Conservation (phyloP, 2,113 vertebrate species). For the Camelus dromedarius region DNA sequence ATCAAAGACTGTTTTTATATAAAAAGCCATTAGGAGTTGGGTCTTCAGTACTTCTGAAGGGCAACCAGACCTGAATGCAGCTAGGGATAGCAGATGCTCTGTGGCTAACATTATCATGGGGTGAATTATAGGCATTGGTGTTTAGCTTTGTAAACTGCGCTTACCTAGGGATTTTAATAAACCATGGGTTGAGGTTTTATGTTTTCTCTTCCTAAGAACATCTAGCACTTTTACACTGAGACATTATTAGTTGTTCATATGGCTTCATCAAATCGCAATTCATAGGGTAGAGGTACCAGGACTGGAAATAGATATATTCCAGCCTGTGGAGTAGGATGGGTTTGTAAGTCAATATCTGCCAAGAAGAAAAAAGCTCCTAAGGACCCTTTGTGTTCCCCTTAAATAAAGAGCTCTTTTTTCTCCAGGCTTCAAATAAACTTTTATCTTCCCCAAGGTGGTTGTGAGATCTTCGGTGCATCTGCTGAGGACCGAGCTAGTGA, state of each 20-base stretch:
- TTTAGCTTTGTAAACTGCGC: slow-evolving; percentile 68
- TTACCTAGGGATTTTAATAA: slow-evolving; percentile 79
- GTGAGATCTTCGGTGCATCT: slow-evolving; percentile 35
- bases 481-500: neutral
- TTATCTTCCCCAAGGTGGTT: slow-evolving; percentile 62
- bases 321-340: neutral
- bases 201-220: slow-evolving; percentile 74
- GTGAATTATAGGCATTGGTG: slow-evolving; percentile 72
- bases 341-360: slow-evolving; percentile 73
- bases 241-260: slow-evolving; percentile 73
- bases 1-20: slow-evolving; percentile 86
- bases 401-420: slow-evolving; percentile 73
- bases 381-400: slow-evolving; percentile 47
- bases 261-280: slow-evolving; percentile 75
- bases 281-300: slow-evolving; percentile 42
- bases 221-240: slow-evolving; percentile 72
- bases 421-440: slow-evolving; percentile 71
- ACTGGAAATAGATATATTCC: slow-evolving; percentile 68
- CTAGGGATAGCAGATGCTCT: slow-evolving; percentile 79
- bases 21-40: slow-evolving; percentile 86
- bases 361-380: slow-evolving; percentile 20
- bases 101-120: slow-evolving; percentile 38
- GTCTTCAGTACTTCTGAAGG: slow-evolving; percentile 86
- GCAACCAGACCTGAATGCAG: slow-evolving; percentile 85
- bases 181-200: slow-evolving; percentile 71